A percentile compares a stretch with the other conserved stretches of the same genome.
Conservation (phyloP, 1,140 invertebrate species). For the Linepithema humile region DNA sequence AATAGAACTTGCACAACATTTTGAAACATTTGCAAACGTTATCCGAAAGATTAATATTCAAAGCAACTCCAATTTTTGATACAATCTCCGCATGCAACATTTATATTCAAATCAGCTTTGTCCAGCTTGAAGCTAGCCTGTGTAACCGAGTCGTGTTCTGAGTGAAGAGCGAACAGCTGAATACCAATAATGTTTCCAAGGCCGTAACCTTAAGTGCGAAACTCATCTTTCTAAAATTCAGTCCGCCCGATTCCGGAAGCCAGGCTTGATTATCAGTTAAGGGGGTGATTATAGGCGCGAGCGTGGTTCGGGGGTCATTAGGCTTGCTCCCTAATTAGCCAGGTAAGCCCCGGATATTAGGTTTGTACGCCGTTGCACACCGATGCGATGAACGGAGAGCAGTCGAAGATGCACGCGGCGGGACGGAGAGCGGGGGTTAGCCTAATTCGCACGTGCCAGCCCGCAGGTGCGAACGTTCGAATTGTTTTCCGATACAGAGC, state of each 20-base stretch:
- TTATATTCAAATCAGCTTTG: conserved; percentile 6
- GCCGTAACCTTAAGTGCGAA: conserved; percentile 6
- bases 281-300: conserved; percentile 57
- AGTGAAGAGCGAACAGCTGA: conserved; percentile 17
- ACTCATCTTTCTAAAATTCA: conserved; percentile 32
- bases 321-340: conserved; percentile 70
- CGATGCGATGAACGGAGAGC: conserved; percentile 15
- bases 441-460: conserved; percentile 61
- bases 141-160: neutral
- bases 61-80: neutral
- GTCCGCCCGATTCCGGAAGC: neutral
- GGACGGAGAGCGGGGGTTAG: neutral
- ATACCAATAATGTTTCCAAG: neutral
- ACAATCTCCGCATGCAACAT: neutral
- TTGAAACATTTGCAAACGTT: neutral
- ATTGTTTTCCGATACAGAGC: conserved; percentile 77
- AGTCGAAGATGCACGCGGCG: conserved; percentile 30
- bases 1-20: neutral
- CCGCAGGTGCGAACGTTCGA: conserved; percentile 68
- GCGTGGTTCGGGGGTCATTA: conserved; percentile 69
- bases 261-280: conserved; percentile 69
- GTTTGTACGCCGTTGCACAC: conserved; percentile 55
- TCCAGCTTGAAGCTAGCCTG: neutral
- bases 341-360: conserved; percentile 69
- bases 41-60: neutral